Base-by-base conservation (phyloP, 1,140 invertebrate species). In the Pseudomyrmex gracilis region DNA sequence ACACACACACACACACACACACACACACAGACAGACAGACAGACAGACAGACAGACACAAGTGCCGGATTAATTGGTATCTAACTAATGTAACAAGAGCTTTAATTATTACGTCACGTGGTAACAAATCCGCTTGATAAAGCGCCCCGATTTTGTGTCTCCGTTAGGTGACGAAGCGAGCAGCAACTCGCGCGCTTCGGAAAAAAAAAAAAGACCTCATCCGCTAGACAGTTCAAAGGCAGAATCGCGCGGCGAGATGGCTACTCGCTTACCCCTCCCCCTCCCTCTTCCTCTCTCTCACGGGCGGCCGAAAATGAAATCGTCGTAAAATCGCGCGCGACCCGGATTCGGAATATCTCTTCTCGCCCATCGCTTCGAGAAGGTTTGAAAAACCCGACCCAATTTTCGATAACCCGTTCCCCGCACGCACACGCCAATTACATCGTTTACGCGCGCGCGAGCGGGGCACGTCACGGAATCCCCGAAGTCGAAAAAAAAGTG, bases 311-410 rank as follows among this genome's bases (percentile, higher is more conserved):
- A 53, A 73, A 55, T 24, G 68, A 71, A 53, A 68, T 45, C 49
- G 49, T 82, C 55, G 68, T 82, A 82, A 73, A 86, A 9, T 45
- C 22, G 60, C 22, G 63, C 13, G n/a, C 57, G 8, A 63, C 8
- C 63, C 34, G 43, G 13, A 22, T 24, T 51, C 49, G 67, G 49
- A 53, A 70, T 47, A 34, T 10, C 15, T 20, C n/a, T 5, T 1
- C n/a, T 12, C 15, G 17, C 20, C 34, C 34, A 34, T 34, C 12
- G n/a, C 12, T 13, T 1, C 0, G 22, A 12, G 22, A 15, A 55
- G 22, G 34, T 24, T 73, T n/a, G 20, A 60, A 82, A 85, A 85
- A 55, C 53, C 22, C 66, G 84, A 85, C 85, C 84, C 22, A 85
- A 82, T 67, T 86, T 61, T 12, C 20, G 9, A 43, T 49, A 1